These are phyloP conservation scores for Caenorhabditis drosophilae DNA, from an alignment of 2,888 invertebrate species.

Conservation along the genomic window DNA sequence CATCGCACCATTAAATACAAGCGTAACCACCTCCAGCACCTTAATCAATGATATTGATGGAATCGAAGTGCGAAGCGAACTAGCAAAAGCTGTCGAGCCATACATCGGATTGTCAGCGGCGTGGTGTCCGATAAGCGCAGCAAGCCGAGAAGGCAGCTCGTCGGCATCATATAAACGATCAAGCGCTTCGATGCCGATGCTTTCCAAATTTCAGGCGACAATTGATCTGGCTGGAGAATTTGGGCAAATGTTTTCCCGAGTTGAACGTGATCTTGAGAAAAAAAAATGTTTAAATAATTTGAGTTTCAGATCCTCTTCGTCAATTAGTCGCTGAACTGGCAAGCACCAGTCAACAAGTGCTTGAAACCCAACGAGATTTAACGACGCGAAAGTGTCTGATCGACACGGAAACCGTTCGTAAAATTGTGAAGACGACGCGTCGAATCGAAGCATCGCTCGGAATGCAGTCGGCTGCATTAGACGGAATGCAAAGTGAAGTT, in stretches of 20 bases:
- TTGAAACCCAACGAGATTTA: conserved; percentile 78
- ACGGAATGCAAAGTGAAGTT: conserved; percentile 55
- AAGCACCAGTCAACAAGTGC: conserved; percentile 73
- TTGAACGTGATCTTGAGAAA: conserved; percentile 46
- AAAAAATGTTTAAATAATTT: conserved; percentile 1
- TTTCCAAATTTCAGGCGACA: conserved; percentile 55
- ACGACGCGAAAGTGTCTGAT: conserved; percentile 75
- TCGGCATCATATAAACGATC: conserved; percentile 40
- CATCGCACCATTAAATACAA: conserved; percentile 20
- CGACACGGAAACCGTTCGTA: conserved; percentile 47
- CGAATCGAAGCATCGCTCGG: conserved; percentile 64
- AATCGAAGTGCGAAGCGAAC: conserved; percentile 31
- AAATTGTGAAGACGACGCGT: conserved; percentile 41
- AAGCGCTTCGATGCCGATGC: conserved; percentile 28
- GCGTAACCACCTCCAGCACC: neutral
- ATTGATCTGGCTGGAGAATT: conserved; percentile 64
- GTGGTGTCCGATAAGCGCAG: conserved; percentile 45
- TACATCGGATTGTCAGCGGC: conserved; percentile 46
- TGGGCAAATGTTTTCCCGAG: conserved; percentile 59
- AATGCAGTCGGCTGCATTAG: conserved; percentile 67
- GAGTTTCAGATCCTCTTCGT: conserved; percentile 35
- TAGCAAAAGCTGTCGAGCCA: conserved; percentile 47
- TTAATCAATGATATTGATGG: conserved; percentile 8
- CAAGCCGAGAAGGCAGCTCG: conserved; percentile 27
- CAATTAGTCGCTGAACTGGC: conserved; percentile 44